phyloP scores from a whole-genome alignment of 2,113 vertebrate species.

The Fregetta grallaria region DNA sequence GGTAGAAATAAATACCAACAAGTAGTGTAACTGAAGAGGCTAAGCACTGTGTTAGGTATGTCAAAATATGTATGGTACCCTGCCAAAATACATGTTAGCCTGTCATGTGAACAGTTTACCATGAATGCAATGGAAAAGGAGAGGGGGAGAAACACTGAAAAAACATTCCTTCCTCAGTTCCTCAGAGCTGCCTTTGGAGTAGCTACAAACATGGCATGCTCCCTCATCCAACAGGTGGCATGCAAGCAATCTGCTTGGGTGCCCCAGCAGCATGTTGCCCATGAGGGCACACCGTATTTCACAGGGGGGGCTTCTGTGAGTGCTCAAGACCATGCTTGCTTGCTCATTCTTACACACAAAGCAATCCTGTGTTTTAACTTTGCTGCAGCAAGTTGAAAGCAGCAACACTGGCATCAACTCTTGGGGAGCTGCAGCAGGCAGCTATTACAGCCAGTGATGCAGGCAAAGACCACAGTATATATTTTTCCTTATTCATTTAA shows the following conservation, averaged over 20 bases:
- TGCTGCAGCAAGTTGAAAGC: not conserved
- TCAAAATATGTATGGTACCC: not conserved
- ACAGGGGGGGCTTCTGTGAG: not conserved
- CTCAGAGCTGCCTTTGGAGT: not conserved
- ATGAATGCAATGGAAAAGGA: not conserved
- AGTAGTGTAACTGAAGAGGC: not conserved
- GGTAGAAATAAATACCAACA: not conserved
- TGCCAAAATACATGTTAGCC: not conserved
- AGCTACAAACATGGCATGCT: not conserved
- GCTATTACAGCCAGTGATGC: not conserved
- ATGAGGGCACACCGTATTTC: rapidly evolving
- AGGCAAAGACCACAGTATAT: not conserved
- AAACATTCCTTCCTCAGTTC: not conserved
- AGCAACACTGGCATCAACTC: not conserved
- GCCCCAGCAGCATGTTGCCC: no score
- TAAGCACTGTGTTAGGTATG: not conserved
- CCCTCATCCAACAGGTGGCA: no score
- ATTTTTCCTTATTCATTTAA: not conserved
- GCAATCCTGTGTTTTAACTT: not conserved
- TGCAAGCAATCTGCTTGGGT: not conserved
- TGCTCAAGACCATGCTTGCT: not conserved
- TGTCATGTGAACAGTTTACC: not conserved
- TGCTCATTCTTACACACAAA: not conserved
- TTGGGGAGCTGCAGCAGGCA: not conserved
- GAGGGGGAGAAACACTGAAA: not conserved